phyloP scores from a whole-genome alignment of 2,888 invertebrate species.

The Himalopsyche tibetana region DNA sequence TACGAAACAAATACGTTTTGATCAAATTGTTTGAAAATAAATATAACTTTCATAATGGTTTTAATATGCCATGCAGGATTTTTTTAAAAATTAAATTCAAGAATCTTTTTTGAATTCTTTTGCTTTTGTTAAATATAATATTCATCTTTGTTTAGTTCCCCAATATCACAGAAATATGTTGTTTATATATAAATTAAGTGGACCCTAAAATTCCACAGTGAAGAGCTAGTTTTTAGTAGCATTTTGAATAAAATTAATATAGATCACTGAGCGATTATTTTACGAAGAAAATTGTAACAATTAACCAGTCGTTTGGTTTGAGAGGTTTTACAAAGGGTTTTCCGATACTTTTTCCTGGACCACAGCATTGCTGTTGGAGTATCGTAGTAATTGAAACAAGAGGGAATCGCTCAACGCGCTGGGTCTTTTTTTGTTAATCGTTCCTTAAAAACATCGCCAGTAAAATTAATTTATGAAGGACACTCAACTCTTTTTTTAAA shows the following conservation, averaged over 20 bases:
- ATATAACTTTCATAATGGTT: no score
- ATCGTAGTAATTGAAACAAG: neutral
- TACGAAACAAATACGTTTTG: no score
- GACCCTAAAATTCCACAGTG: neutral
- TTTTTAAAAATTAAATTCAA: no score
- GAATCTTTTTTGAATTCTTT: no score
- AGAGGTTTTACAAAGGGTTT: neutral
- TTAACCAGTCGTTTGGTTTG: neutral
- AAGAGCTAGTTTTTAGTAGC: neutral
- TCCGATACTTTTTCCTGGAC: neutral
- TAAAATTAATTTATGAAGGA: no score
- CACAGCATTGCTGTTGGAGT: neutral
- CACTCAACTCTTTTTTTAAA: no score
- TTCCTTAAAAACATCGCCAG: no score
- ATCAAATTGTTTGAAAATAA: no score
- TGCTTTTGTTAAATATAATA: no score
- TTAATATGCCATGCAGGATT: no score
- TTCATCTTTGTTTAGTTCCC: no score
- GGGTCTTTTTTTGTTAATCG: neutral
- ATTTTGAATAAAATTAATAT: conserved; percentile 18
- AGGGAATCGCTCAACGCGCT: neutral
- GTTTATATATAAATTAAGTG: neutral
- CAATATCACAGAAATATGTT: neutral
- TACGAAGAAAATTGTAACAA: neutral
- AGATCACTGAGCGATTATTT: neutral